phyloP scores from a whole-genome alignment of 2,888 invertebrate genomes.

The Amphipoea lucens region DNA sequence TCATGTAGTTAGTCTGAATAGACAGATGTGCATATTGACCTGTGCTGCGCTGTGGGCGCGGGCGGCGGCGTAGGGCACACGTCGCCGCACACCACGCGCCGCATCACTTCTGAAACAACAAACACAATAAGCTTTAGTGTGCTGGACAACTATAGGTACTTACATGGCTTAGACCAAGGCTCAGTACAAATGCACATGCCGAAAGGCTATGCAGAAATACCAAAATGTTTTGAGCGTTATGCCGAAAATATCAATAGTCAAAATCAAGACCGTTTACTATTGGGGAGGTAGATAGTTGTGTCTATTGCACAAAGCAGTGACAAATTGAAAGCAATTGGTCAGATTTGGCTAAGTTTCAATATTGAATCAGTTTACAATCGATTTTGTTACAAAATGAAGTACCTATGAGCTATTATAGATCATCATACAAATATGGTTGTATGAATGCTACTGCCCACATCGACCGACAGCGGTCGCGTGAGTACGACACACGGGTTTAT shows the following conservation, averaged over 20 bases:
- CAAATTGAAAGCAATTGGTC: slow-evolving; percentile 1
- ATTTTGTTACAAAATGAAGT: slow-evolving; percentile 37
- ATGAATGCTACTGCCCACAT: slow-evolving; percentile 73
- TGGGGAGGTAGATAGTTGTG: not conserved
- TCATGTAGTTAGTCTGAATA: not conserved
- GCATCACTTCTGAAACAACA: slow-evolving; percentile 89
- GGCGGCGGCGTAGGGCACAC: slow-evolving; percentile 83
- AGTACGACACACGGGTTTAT: slow-evolving; percentile 70
- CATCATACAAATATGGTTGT: slow-evolving; percentile 44
- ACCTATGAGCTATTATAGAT: slow-evolving; percentile 21
- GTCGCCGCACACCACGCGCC: slow-evolving; percentile 88
- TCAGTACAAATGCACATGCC: no score
- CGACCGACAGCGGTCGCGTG: slow-evolving; percentile 69
- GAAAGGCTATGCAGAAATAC: not conserved
- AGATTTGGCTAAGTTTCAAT: slow-evolving; percentile 24
- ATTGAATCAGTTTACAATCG: slow-evolving; percentile 25
- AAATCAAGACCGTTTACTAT: not conserved
- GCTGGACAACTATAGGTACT: not conserved
- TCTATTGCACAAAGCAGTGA: not conserved
- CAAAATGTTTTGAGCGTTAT: not conserved
- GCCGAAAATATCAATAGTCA: slow-evolving; percentile 5
- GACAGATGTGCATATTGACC: slow-evolving; percentile 57
- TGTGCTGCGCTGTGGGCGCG: slow-evolving; percentile 68
- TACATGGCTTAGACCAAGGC: no score
- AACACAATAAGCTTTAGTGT: slow-evolving; percentile 25